Evolutionary conservation across 1,140 invertebrate genomes (phyloP).

Genomic region (Harpegnathos saltator): DNA sequence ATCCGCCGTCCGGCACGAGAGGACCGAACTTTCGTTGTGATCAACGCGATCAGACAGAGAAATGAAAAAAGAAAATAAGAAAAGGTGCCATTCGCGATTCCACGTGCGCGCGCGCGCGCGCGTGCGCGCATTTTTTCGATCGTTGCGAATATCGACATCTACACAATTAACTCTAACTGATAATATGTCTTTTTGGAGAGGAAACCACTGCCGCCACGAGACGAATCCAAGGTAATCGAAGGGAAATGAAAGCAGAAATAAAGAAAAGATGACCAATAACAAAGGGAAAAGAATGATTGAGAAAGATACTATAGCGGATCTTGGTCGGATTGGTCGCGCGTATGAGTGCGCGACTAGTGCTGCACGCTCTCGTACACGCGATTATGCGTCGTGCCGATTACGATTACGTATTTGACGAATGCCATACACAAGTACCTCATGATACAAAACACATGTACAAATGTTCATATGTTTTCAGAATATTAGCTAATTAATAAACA

Average conservation of each 20-base stretch:
- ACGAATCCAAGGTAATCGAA: constrained; percentile 1
- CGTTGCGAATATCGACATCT: constrained; percentile 44
- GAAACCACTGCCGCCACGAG: constrained; percentile 77
- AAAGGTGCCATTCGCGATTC: constrained; percentile 3
- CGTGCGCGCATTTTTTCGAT: not conserved
- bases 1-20: constrained; percentile 7
- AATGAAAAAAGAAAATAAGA: not conserved
- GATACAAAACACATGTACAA: constrained; percentile 85
- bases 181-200: constrained; percentile 61
- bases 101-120: no score
- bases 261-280: constrained; percentile 37
- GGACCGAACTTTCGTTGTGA: not conserved
- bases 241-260: constrained; percentile 55
- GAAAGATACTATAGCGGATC: constrained; percentile 43
- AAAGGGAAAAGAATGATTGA: constrained; percentile 20
- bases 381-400: constrained; percentile 70
- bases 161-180: constrained; percentile 58
- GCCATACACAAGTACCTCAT: constrained; percentile 85
- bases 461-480: constrained; percentile 85
- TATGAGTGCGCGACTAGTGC: constrained; percentile 10
- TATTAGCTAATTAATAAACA: constrained; percentile 84
- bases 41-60: no score
- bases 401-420: constrained; percentile 82
- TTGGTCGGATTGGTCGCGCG: constrained; percentile 64
- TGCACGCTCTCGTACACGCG: constrained; percentile 38